Base-by-base conservation (phyloP, 2,888 invertebrate genomes). In the Tillus elongatus region DNA sequence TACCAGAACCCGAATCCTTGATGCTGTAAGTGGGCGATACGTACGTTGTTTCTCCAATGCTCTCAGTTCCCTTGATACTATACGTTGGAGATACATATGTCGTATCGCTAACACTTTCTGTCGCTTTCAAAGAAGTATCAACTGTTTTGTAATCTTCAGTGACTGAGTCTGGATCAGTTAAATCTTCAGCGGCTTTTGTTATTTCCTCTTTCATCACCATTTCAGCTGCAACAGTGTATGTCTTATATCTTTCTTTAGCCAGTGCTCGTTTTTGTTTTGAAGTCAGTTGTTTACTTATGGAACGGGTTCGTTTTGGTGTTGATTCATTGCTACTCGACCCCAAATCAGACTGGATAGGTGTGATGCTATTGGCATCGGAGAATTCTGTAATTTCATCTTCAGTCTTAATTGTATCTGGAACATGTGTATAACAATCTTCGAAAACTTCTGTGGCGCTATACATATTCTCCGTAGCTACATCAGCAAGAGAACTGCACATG, bases 231-330 rank as follows among this genome's bases (percentile, higher is more conserved):
- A 88, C 83, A 0, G 85, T 87, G 56, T 88, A 89, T 0, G 88
- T 89, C 58, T 80, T 82, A 57, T 79, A 87, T 41, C 89, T 74
- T 51, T 89, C 86, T 56, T 84, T 83, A 2, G 80, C 75, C 24
- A 80, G 61, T 47, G 76, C 77, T 27, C 88, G 68, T 53, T 80
- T 80, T 56, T 87, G 85, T 60, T 84, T 87, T 0, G 86, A 84
- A 0, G 85, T 87, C 40, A 84, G 55, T 34, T 61, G 60, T 40
- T 59, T 66, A 32, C 67, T 69, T 29, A 66, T 61, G 1, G 64
- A 56, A 36, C 67, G 62, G 15, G 70, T 70, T 51, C 74, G 78
- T 47, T 78, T 81, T 0, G 85, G 84, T 0, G 85, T 83, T 0
- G 82, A 79, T 51, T 86, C 86, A 0, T 79, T 76, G 33, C 84